Conservation (phyloP, 2,888 invertebrate genomes). For the Apomyelois bistriatella region DNA sequence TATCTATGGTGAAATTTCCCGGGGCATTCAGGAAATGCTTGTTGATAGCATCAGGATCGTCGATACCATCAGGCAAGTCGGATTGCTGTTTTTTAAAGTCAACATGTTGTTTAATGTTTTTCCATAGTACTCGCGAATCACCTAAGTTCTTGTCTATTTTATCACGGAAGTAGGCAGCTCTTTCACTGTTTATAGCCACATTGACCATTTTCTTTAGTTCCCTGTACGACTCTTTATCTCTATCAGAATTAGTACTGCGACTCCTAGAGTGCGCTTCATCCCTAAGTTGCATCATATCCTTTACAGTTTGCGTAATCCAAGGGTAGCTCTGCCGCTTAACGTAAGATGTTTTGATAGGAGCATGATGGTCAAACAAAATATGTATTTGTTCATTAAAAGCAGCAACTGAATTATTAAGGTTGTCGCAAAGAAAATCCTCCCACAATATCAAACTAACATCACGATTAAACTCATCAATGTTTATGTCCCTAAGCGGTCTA, state of each 20-base stretch:
- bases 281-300: neutral
- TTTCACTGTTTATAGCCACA: neutral
- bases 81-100: neutral
- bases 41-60: slow-evolving; percentile 13
- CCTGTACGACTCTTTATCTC: neutral
- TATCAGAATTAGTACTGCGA: neutral
- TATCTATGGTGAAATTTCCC: neutral
- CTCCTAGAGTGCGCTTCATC: neutral
- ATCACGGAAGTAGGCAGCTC: neutral
- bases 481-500: neutral
- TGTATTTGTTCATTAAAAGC: slow-evolving; percentile 3
- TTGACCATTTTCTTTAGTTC: neutral
- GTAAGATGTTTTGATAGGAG: neutral
- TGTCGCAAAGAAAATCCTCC: neutral
- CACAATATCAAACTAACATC: neutral
- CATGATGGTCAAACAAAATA: neutral
- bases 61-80: slow-evolving; percentile 2
- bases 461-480: neutral
- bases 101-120: slow-evolving; percentile 8
- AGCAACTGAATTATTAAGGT: neutral
- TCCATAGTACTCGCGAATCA: slow-evolving; percentile 7
- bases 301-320: neutral
- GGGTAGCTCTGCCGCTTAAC: neutral
- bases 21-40: neutral
- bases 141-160: neutral